phyloP scores from a whole-genome alignment of 2,113 vertebrate species.

The Tachycineta bicolor region DNA sequence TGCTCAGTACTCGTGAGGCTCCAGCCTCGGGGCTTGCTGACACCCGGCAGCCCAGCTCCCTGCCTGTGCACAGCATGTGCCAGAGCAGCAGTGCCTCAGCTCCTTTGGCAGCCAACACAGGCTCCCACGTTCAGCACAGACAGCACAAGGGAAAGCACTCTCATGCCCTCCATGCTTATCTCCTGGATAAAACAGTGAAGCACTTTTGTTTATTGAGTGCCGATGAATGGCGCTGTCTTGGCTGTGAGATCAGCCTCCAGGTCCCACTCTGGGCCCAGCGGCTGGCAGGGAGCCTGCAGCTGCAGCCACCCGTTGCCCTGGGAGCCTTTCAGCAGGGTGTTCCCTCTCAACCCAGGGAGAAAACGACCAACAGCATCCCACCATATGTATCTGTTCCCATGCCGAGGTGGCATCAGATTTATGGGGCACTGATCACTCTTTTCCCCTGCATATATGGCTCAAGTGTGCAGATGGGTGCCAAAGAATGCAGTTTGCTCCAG shows the following conservation, averaged over 20 bases:
- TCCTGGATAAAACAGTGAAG: not conserved
- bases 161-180: conserved; percentile 11
- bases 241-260: not conserved
- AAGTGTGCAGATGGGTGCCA: not conserved
- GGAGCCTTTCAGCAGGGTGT: not conserved
- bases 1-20: rapidly evolving
- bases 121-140: not conserved
- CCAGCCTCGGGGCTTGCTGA: not conserved
- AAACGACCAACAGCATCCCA: not conserved
- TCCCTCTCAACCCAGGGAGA: not conserved
- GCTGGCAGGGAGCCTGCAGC: not conserved
- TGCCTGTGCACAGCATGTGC: rapidly evolving
- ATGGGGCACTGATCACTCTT: not conserved
- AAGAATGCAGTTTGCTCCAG: not conserved
- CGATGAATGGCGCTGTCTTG: not conserved
- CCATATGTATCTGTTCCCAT: rapidly evolving
- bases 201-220: conserved; percentile 56
- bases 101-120: not conserved
- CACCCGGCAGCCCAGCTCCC: rapidly evolving
- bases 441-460: not conserved
- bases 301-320: not conserved
- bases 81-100: not conserved
- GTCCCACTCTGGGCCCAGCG: not conserved
- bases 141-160: not conserved
- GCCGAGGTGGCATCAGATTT: rapidly evolving